Evolutionary conservation across 2,113 vertebrate genomes (phyloP), one percentile per base, ranked within the genome.

Genomic region (Bostrychus sinensis): DNA sequence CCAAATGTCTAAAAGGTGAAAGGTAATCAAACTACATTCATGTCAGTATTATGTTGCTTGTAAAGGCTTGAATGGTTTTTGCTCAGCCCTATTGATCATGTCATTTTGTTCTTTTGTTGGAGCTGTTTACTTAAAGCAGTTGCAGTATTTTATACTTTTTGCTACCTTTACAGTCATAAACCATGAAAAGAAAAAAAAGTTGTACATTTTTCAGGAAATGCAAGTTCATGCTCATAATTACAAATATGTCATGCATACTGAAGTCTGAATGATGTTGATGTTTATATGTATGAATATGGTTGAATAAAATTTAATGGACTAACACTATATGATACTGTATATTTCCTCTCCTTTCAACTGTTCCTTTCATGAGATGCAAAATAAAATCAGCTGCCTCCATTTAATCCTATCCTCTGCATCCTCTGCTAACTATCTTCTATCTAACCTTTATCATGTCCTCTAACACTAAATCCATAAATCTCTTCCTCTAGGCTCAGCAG

Each of bases 141-240:
- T 70, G 76, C 74, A 74, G 79, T 87, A 79, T 89, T 87, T 89
- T 88, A 51, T 85, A 86, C 70, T 66, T 85, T 84, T 88, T 84
- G 63, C 65, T 84, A 87, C 75, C 45, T 82, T 89, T 76, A 73
- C 61, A 71, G 64, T 70, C 19, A 74, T 17, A 16, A 78, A 77
- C 46, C 72, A 59, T 54, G 64, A 7, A 23, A 60, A 43, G 19
- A 36, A 14, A n/a, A 45, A 42, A 66, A 66, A 56, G 37, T 63
- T 77, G 70, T 80, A 65, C 38, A 73, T 56, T 58, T 70, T 78
- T 69, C 57, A 78, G 62, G 51, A 85, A 65, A 80, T 55, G 41
- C 62, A 72, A 70, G 43, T 53, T 81, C 48, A 34, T 68, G 57
- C 38, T 74, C 62, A 72, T 78, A 20, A 66, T 71, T 50, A 71